Evolutionary conservation across 2,113 vertebrate species (phyloP).

Genomic region (Erythrocebus patas): DNA sequence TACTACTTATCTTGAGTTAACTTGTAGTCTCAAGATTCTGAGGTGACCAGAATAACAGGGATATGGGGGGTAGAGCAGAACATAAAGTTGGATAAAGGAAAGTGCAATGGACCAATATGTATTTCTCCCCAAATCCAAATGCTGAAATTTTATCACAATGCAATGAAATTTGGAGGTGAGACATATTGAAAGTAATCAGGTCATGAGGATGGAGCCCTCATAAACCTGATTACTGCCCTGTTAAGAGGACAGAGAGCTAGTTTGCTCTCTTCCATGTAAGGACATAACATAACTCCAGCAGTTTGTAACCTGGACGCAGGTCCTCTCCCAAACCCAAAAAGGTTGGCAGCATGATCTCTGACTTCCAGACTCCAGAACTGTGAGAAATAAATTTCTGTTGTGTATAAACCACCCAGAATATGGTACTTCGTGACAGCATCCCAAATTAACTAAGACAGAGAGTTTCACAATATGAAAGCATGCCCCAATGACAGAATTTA

Average conservation of each 20-base stretch:
- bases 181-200: not conserved
- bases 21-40: not conserved
- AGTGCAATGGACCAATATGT: not conserved
- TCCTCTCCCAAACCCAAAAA: accelerated
- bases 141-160: not conserved
- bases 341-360: not conserved
- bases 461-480: not conserved
- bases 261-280: not conserved
- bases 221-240: not conserved
- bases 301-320: not conserved
- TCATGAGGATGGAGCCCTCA: not conserved
- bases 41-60: not conserved
- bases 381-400: not conserved
- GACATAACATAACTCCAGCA: not conserved
- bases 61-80: not conserved
- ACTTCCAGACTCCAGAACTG: not conserved
- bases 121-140: not conserved
- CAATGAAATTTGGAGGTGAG: not conserved
- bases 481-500: not conserved
- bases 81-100: not conserved
- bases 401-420: not conserved
- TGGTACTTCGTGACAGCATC: not conserved
- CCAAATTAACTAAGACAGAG: not conserved
- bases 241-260: not conserved
- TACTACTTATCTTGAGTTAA: too few relatives aligned